Evolutionary conservation across 2,113 vertebrate genomes (phyloP).

Genomic region (Sander lucioperca): DNA sequence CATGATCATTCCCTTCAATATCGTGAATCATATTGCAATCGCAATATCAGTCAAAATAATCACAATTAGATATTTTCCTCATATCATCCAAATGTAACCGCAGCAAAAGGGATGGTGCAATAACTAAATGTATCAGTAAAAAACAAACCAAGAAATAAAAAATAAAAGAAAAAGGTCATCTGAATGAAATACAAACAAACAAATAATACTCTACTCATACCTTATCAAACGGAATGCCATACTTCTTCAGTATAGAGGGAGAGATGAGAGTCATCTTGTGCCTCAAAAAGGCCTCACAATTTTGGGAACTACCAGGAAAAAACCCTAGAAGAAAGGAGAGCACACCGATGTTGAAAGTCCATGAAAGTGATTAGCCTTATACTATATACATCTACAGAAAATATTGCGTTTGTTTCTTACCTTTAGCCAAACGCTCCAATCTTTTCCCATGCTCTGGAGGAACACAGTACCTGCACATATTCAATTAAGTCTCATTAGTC

Average conservation of each 20-base stretch:
- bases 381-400: neutral
- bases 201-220: slow-evolving; percentile 67
- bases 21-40: too few relatives aligned
- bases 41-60: too few relatives aligned
- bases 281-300: slow-evolving; percentile 97
- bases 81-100: too few relatives aligned
- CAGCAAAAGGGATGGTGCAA: too few relatives aligned
- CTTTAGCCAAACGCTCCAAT: slow-evolving; percentile 96
- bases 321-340: slow-evolving; percentile 85
- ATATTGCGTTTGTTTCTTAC: slow-evolving; percentile 74
- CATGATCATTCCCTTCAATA: too few relatives aligned
- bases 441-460: slow-evolving; percentile 97
- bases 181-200: neutral
- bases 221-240: slow-evolving; percentile 98
- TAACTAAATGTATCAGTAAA: too few relatives aligned
- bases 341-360: neutral
- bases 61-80: too few relatives aligned
- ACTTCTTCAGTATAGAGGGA: slow-evolving; percentile 96
- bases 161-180: neutral
- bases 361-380: neutral
- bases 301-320: slow-evolving; percentile 96
- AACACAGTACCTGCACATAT: slow-evolving; percentile 90
- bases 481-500: neutral
- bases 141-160: too few relatives aligned
- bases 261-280: slow-evolving; percentile 99